Evolutionary conservation across 1,140 invertebrate species (phyloP), one percentile per base, ranked within the genome.

Genomic region (Pseudomyrmex concolor): DNA sequence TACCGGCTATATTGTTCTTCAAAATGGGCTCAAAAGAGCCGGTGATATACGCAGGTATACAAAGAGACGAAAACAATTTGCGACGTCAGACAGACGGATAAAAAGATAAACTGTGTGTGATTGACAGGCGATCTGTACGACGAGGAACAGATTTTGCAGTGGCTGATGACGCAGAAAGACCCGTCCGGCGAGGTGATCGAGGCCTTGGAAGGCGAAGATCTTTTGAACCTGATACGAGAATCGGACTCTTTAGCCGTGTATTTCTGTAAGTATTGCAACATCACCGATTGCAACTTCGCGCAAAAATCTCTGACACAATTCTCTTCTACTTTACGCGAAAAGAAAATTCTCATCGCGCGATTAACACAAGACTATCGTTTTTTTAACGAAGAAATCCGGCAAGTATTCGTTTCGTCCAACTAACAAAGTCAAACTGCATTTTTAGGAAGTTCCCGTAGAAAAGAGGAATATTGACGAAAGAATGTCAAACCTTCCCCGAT

Each of bases 91-190:
- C 34, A 13, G 4, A 19, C 25, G 4, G 1, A 82, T 19, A n/a
- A n/a, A 3, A 8, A n/a, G 62, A 59, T 71, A 25, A 2, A 51
- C 25, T 71, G 22, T 15, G 0, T 43, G 19, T 12, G 48, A n/a
- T 85, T 93, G 89, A 12, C 89, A 97, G 97, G 98, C 86, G 97
- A 98, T 93, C 92, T 99, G 60, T 98, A 97, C 90, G 97, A 98
- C 92, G 98, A 98, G 94, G 96, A 98, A 86, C 96, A 97, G 90
- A 96, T 99, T 86, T 94, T 99, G 1, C 97, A 96, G 92, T 99
- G 98, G 98, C 94, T 99, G 34, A 93, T 98, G 85, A 97, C 97
- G 55, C 97, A 98, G 93, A 98, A 98, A 92, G 97, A 98, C 94
- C 97, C 97, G 68, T 96, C 97, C 57, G 97, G 97, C 68, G 98